Base-by-base conservation (phyloP, 1,140 invertebrate species). In the Drosophila micromelanica region DNA sequence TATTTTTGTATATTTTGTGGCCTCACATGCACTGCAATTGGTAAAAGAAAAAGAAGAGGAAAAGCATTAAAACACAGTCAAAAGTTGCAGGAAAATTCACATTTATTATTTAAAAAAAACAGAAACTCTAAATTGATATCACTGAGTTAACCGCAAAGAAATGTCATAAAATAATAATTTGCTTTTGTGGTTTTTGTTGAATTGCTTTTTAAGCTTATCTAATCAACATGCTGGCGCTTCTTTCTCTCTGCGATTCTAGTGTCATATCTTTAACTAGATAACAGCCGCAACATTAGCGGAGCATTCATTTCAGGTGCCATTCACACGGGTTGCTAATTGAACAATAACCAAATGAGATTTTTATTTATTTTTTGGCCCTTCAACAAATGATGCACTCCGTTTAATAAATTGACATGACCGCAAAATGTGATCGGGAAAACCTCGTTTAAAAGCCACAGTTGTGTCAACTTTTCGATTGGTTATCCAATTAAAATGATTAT, bases 21-120 rank as follows among this genome's bases (percentile, higher is more conserved):
- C 84, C 87, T 79, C 76, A 89, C 76, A 78, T 82, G 77, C 78
- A 86, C 77, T 86, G 72, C 45, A 87, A 78, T 56, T 42, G 38
- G 63, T 12, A 23, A 30, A 51, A 56, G 55, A 65, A 17, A 17
- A 60, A 59, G 27, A 27, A 27, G 32, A 17, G 2, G 17, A 20
- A 52, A 13, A 43, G 35, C 23, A 67, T 59, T 49, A 59, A 51
- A 15, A 20, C n/a, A 54, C 20, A 23, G 27, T 32, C 51, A 12
- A 27, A 55, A 45, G 9, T 48, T 2, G 9, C 46, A 45, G 40
- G 9, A 68, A 30, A 40, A 11, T 6, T 9, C 8, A 38, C 6
- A 42, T 45, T 11, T 45, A 35, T 17, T 4, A 13, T n/a, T n/a
- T n/a, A n/a, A 1, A 42, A 30, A 54, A 23, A 27, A 51, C 27